phyloP scores from a whole-genome alignment of 2,113 vertebrate species.

The Holacanthus passer region DNA sequence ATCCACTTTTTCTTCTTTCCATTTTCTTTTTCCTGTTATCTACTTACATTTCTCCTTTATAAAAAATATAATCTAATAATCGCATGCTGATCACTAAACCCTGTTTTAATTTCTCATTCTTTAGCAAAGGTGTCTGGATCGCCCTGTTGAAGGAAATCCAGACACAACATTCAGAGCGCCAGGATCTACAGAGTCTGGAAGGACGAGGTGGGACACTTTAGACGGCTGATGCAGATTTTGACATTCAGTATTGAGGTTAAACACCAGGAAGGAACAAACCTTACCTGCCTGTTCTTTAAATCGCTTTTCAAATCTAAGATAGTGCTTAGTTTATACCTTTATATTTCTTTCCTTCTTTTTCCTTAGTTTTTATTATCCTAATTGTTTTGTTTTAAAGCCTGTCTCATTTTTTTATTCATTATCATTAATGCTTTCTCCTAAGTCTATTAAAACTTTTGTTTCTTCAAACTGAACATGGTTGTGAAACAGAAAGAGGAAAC shows the following conservation, averaged over 20 bases:
- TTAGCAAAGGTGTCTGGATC: conserved; percentile 3
- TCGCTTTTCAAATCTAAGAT: background rate
- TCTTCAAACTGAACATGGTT: too few species aligned
- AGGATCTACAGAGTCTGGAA: conserved; percentile 29
- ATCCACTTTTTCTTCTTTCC: background rate
- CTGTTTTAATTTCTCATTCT: background rate
- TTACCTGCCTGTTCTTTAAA: background rate
- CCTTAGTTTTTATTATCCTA: too few species aligned
- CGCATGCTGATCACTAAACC: background rate
- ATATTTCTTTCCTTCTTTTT: too few species aligned
- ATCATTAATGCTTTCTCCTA: too few species aligned
- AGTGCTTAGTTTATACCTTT: too few species aligned
- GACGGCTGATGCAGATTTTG: background rate
- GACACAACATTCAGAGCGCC: conserved; percentile 26
- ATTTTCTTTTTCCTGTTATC: background rate
- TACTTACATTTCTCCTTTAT: background rate
- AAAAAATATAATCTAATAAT: too few species aligned
- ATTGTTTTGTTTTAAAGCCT: too few species aligned
- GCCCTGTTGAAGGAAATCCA: background rate
- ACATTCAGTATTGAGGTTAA: background rate
- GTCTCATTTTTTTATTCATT: too few species aligned
- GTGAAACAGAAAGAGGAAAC: background rate
- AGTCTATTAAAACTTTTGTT: too few species aligned
- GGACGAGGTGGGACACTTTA: background rate
- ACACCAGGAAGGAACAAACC: background rate